phyloP scores from a whole-genome alignment of 2,797 vertebrate genomes.

The Danio choprae region DNA sequence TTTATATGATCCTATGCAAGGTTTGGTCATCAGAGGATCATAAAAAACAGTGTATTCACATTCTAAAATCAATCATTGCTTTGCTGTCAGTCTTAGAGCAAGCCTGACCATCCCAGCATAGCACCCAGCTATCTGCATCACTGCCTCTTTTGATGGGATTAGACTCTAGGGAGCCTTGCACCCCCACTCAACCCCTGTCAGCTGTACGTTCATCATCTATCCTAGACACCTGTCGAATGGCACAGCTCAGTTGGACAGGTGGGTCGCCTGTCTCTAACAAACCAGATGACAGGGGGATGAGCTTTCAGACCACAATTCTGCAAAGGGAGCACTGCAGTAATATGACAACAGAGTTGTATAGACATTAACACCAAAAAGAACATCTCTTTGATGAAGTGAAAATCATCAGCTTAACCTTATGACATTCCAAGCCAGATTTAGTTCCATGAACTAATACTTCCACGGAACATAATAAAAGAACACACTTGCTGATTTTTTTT shows the following conservation, averaged over 20 bases:
- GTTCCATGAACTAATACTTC: not conserved
- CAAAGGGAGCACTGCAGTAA: conserved; percentile 7
- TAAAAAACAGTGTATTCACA: conserved; percentile 32
- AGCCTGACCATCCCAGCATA: not conserved
- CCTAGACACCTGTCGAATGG: conserved; percentile 54
- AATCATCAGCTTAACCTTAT: not conserved
- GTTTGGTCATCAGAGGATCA: not conserved
- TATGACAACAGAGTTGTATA: not conserved
- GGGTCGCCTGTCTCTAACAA: not conserved
- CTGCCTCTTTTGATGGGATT: conserved; percentile 78
- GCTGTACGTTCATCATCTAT: conserved; percentile 70
- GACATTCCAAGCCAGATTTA: not conserved
- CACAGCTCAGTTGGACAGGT: conserved; percentile 38
- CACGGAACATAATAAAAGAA: not conserved
- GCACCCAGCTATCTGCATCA: conserved; percentile 65
- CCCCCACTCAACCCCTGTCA: conserved; percentile 62
- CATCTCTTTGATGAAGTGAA: not conserved
- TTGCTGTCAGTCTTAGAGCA: conserved; percentile 32
- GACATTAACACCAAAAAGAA: not conserved
- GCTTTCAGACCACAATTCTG: conserved; percentile 11
- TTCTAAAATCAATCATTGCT: conserved; percentile 35
- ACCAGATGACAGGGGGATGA: conserved; percentile 29
- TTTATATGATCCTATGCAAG: not conserved
- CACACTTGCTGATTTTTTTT: not conserved
- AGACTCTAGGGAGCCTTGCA: conserved; percentile 58